Evolutionary conservation across 2,888 invertebrate species (phyloP), one percentile per base, ranked within the genome.

Genomic region (Salticus scenicus): DNA sequence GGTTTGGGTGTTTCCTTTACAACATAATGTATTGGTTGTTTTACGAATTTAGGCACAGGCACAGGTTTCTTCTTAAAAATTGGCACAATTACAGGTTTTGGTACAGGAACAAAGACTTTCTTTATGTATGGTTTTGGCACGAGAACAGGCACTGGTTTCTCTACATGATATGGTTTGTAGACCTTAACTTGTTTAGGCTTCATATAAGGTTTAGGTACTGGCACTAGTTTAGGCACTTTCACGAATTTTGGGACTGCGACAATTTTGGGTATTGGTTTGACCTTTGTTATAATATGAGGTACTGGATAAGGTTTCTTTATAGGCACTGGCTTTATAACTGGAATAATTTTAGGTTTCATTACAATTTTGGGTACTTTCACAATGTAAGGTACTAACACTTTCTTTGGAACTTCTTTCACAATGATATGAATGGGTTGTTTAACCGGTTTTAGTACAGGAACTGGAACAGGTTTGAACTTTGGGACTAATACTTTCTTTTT

Each of bases 241-340:
- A 86, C 80, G n/a, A 86, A 71, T 67, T 86, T 86, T 0, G 86
- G 86, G 41, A 86, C 17, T 17, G 86, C 80, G 8, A 86, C 76
- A 1, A 86, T 20, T 67, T 86, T 86, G 0, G 86, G 86, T 17
- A 86, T 72, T 5, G 79, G 79, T 27, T 86, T 86, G 0, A 86
- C 41, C 37, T 80, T 86, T 0, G 80, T 71, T 4, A 76, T 71
- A 14, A 86, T 2, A 31, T 75, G n/a, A 7, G 86, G 86, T 12
- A 86, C 80, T 4, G 80, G 80, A 31, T 28, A 30, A 31, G 76
- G 76, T 47, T 86, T 86, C 57, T 80, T 79, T 1, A 86, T 67
- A 5, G 30, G 24, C 2, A 86, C 24, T 0, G 75, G 86, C 42
- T 86, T 86, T 4, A 72, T 33, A 17, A 71, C 74, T 7, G 86